Base-by-base conservation (phyloP, 2,113 vertebrate genomes). In the Hypocryptadius cinnamomeus region DNA sequence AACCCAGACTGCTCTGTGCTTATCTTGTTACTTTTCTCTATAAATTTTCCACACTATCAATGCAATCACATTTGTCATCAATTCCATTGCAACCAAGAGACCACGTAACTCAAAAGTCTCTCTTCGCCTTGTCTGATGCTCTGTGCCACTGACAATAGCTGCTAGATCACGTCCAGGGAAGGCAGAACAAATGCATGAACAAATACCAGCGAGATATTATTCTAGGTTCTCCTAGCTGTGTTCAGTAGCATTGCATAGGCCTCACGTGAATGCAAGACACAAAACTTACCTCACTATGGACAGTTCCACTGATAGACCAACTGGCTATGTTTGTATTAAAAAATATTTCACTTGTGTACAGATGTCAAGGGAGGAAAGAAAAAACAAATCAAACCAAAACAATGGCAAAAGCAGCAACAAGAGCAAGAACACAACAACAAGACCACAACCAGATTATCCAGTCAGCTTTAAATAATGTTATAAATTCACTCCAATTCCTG, bases 261-360 rank as follows among this genome's bases (percentile, higher is more conserved):
- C 17, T 53, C 59, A 48, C 0, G 0, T n/a, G 54, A 89, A 76
- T 23, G 33, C 33, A 64, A n/a, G 21, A 56, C 0, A 2, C 25
- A 82, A 63, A 93, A 59, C 7, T 23, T 74, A 25, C 1, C 35
- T 83, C 48, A 19, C 13, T 65, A 12, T 17, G 22, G 31, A 21
- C 15, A 54, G 31, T 33, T 71, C 39, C 65, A 28, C 20, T 76
- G 7, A 15, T 18, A 56, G 47, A 68, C 28, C 44, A 78, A 13
- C 22, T 74, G 31, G 8, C 13, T 60, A 3, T 13, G 11, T 40
- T 60, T 81, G 31, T 39, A 20, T 80, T 71, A 22, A 61, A 72
- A 57, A n/a, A 27, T 53, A 64, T 51, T 85, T 85, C 64, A 80
- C 25, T 80, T 68, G 5, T 44, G 4, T 56, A 65, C 15, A 37